These are phyloP conservation scores for Prionailurus viverrinus DNA, from an alignment of 2,113 vertebrate genomes.

Conservation along the genomic window DNA sequence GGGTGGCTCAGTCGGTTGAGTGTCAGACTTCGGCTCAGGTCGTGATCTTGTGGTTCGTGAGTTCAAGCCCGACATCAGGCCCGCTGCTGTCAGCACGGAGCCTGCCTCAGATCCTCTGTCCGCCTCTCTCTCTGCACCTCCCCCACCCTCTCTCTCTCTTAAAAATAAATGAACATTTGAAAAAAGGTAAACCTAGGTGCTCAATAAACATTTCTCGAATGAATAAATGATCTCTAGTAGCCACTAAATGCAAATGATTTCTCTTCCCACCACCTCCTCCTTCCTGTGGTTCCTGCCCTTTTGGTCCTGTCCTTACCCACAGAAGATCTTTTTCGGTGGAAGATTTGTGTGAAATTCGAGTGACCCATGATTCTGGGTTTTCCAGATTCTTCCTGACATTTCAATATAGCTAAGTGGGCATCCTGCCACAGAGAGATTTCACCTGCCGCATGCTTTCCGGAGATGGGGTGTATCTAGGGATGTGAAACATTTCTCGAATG, in stretches of 20 bases:
- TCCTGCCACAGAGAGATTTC: neutral
- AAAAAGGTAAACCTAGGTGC: neutral
- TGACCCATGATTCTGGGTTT: constrained; percentile 35
- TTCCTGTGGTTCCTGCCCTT: neutral
- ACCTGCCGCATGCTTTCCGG: neutral
- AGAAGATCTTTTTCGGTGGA: neutral
- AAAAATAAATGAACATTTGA: too few species aligned
- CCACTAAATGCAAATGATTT: neutral
- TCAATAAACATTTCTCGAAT: neutral
- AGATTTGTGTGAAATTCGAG: constrained; percentile 26
- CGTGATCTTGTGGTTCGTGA: too few species aligned
- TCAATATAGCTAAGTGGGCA: neutral
- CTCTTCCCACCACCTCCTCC: neutral
- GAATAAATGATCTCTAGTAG: neutral
- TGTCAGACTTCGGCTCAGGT: too few species aligned
- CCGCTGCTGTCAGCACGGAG: too few species aligned
- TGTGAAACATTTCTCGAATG: neutral
- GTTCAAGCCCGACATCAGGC: too few species aligned
- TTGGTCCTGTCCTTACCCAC: neutral
- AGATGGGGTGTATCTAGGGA: neutral
- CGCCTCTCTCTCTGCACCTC: too few species aligned
- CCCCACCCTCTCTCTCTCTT: too few species aligned
- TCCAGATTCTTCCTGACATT: neutral
- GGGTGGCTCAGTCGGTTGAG: too few species aligned
- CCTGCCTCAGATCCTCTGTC: too few species aligned